Conservation (phyloP, 2,113 vertebrate species). For the Datnioides undecimradiatus region DNA sequence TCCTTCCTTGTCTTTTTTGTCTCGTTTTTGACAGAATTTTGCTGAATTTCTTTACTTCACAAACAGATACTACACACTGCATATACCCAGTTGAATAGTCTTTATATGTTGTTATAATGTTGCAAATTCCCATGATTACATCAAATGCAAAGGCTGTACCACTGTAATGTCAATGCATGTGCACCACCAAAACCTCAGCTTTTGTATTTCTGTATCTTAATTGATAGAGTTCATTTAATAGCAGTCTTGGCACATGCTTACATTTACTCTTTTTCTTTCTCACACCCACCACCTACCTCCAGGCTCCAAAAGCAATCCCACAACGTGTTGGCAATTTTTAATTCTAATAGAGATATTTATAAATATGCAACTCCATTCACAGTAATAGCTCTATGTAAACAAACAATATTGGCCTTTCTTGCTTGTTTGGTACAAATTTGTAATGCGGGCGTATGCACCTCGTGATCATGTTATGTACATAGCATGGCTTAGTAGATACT, state of each 20-base stretch:
- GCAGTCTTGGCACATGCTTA: conserved; percentile 15
- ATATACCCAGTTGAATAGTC: no score
- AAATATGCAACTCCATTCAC: conserved; percentile 12
- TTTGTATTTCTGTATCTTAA: neutral
- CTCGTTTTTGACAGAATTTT: neutral
- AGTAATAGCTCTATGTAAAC: neutral
- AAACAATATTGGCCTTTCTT: neutral
- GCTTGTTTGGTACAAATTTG: neutral
- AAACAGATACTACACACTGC: no score
- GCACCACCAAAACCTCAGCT: neutral
- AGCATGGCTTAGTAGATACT: neutral
- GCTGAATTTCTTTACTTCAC: neutral
- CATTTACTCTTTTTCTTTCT: conserved; percentile 23
- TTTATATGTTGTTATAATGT: conserved; percentile 11
- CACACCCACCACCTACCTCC: neutral
- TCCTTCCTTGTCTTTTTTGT: no score
- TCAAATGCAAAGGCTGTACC: conserved; percentile 10
- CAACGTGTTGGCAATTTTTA: conserved; percentile 5
- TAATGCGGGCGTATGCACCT: neutral
- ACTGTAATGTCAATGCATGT: neutral
- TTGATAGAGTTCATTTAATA: conserved; percentile 24
- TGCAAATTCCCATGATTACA: conserved; percentile 9
- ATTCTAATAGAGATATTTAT: conserved; percentile 5
- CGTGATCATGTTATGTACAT: neutral
- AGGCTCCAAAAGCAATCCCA: neutral